phyloP scores from a whole-genome alignment of 2,888 invertebrate genomes.

The Aphrophora alni region DNA sequence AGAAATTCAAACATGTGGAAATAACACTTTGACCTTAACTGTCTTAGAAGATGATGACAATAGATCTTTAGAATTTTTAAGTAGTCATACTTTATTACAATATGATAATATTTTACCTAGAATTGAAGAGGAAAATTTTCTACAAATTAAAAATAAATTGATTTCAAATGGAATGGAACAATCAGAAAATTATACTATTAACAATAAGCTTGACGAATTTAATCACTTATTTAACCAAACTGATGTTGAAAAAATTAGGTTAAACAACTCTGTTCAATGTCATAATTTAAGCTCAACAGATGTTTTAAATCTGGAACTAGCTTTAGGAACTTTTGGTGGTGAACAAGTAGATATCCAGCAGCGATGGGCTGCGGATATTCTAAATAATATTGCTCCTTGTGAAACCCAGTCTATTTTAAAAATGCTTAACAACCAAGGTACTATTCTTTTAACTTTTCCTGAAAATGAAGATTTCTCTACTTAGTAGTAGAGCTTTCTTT shows the following conservation, averaged over 20 bases:
- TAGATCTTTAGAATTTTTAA: not conserved
- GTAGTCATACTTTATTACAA: not conserved
- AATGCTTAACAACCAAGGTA: not conserved
- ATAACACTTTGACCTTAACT: not conserved
- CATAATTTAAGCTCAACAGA: not conserved
- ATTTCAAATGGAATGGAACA: not conserved
- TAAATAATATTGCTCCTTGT: not conserved
- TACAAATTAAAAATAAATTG: not conserved
- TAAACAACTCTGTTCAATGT: not conserved
- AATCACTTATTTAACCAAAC: not conserved
- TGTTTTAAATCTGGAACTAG: not conserved
- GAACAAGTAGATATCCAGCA: not conserved
- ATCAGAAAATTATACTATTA: not conserved
- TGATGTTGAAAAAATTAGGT: not conserved
- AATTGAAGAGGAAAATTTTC: not conserved
- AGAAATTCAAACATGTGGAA: not conserved
- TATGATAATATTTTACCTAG: not conserved
- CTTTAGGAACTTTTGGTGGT: not conserved
- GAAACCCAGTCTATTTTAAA: not conserved
- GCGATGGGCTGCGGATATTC: not conserved
- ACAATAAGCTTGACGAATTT: not conserved
- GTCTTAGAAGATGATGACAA: not conserved
- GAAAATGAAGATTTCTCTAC: not conserved
- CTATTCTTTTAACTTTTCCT: not conserved
- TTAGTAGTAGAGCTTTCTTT: not conserved